Conservation (phyloP, 2,113 vertebrate genomes). For the Megaptera novaeangliae region DNA sequence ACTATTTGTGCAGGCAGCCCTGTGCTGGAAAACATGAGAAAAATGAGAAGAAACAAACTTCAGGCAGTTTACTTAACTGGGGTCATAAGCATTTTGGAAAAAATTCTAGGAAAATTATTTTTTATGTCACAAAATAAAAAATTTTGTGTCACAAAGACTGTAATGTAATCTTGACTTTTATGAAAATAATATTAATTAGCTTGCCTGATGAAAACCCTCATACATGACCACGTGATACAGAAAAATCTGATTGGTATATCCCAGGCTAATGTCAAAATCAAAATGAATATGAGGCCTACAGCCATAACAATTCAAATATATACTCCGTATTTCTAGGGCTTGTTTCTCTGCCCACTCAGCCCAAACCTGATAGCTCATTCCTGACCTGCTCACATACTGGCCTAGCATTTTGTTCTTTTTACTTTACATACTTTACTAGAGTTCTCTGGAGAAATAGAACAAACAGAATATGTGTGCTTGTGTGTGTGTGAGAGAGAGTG, state of each 20-base stretch:
- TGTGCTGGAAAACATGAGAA: neutral
- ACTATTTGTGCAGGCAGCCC: neutral
- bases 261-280: neutral
- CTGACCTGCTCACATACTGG: neutral
- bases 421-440: neutral
- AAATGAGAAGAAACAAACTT: neutral
- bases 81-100: neutral
- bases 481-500: neutral
- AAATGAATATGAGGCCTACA: neutral
- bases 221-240: neutral
- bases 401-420: neutral
- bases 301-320: neutral
- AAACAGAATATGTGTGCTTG: neutral
- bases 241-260: neutral
- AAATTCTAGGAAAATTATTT: neutral
- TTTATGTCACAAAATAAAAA: neutral
- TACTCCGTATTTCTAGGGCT: neutral
- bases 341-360: neutral
- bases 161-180: neutral
- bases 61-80: neutral
- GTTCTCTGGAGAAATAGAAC: neutral
- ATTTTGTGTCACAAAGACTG: neutral
- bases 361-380: neutral
- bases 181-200: neutral
- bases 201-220: neutral